These are phyloP conservation scores for Anastrepha ludens DNA, from an alignment of 1,140 invertebrate genomes.

Conservation along the genomic window DNA sequence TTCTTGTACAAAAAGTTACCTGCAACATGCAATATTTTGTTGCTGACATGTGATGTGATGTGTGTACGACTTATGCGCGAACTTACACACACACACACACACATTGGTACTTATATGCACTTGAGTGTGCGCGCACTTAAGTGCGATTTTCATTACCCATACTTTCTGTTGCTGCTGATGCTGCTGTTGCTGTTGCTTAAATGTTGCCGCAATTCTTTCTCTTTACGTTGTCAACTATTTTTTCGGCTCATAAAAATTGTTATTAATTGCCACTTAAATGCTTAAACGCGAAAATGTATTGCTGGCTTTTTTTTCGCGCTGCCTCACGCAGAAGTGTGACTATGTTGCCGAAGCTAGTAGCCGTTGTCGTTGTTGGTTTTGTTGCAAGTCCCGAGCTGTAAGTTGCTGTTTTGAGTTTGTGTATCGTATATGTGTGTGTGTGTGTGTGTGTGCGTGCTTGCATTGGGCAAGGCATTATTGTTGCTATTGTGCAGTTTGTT, in stretches of 20 bases:
- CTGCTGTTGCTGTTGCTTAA: constrained; percentile 60
- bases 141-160: constrained; percentile 50
- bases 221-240: constrained; percentile 72
- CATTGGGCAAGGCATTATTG: background rate
- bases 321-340: background rate
- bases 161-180: constrained; percentile 44
- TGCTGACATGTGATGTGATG: constrained; percentile 60
- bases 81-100: background rate
- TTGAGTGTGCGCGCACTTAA: constrained; percentile 33
- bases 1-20: constrained; percentile 38
- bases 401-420: background rate
- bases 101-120: background rate
- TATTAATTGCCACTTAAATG: constrained; percentile 75
- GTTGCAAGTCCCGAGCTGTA: constrained; percentile 18
- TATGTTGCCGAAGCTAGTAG: background rate
- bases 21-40: constrained; percentile 65
- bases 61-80: background rate
- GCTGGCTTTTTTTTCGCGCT: constrained; percentile 29
- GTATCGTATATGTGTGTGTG: background rate
- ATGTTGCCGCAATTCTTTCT: constrained; percentile 34
- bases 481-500: background rate
- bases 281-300: constrained; percentile 72
- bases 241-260: constrained; percentile 75
- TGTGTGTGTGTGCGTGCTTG: background rate
- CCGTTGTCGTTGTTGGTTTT: background rate